Evolutionary conservation across 1,140 invertebrate genomes (phyloP).

Genomic region (Paraescarpia echinospica): DNA sequence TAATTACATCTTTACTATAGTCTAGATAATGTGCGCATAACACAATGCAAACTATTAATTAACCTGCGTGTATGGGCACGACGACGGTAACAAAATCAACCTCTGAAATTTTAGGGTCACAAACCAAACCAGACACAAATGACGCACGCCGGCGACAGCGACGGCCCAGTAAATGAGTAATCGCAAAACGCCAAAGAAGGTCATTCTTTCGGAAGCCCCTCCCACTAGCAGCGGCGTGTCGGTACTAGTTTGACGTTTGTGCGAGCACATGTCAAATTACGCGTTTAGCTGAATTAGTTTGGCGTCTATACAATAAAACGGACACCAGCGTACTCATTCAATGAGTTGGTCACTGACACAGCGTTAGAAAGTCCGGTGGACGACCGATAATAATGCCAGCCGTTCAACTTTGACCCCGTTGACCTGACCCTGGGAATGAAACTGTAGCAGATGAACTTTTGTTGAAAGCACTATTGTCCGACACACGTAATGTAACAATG

Average conservation of each 20-base stretch:
- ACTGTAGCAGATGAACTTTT: neutral
- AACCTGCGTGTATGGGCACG: too few species aligned
- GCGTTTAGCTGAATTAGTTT: neutral
- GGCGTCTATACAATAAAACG: neutral
- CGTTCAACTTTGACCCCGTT: neutral
- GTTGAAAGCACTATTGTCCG: neutral
- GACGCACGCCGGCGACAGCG: neutral
- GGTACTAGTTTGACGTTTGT: neutral
- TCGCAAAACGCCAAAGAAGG: neutral
- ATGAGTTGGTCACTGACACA: neutral
- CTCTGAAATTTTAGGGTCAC: too few species aligned
- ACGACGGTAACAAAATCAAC: too few species aligned
- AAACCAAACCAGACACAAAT: too few species aligned
- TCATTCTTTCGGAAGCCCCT: neutral
- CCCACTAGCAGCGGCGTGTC: neutral
- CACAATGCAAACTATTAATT: too few species aligned
- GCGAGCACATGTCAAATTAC: neutral
- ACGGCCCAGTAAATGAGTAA: neutral
- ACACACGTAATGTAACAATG: neutral
- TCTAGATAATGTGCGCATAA: too few species aligned
- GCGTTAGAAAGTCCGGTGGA: neutral
- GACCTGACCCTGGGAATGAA: conserved; percentile 3
- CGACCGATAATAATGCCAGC: neutral
- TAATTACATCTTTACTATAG: too few species aligned
- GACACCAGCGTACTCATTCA: neutral